Evolutionary conservation across 2,888 invertebrate species (phyloP).

Genomic region (Pyrochroa serraticornis): DNA sequence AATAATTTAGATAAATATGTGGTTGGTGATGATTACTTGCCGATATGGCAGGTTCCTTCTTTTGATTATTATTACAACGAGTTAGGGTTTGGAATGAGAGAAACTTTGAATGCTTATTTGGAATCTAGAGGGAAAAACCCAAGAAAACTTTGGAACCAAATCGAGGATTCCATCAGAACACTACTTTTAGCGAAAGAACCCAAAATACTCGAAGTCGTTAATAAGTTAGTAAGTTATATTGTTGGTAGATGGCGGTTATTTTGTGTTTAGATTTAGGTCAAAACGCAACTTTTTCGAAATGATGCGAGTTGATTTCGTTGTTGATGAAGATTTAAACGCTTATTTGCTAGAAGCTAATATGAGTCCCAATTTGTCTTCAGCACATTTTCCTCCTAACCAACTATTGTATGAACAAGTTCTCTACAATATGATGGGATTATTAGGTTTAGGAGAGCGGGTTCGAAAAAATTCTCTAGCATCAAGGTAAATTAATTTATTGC

Average conservation of each 20-base stretch:
- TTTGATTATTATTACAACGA: constrained; percentile 72
- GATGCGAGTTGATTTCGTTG: constrained; percentile 91
- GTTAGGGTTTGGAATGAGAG: constrained; percentile 83
- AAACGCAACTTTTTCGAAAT: constrained; percentile 87
- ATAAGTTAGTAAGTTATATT: constrained; percentile 43
- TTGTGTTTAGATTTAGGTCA: constrained; percentile 56
- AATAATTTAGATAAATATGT: constrained; percentile 86
- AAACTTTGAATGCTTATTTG: constrained; percentile 81
- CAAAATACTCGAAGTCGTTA: constrained; percentile 67
- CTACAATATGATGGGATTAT: constrained; percentile 79
- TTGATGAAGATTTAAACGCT: constrained; percentile 86
- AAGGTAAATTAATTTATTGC: constrained; percentile 50
- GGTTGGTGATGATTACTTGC: constrained; percentile 91
- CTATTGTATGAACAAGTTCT: constrained; percentile 91
- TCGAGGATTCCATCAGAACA: constrained; percentile 77
- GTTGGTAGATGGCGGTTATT: constrained; percentile 3
- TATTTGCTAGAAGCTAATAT: constrained; percentile 96
- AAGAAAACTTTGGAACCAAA: constrained; percentile 76
- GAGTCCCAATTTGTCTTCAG: constrained; percentile 96
- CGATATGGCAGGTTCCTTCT: constrained; percentile 90
- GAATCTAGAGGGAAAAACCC: constrained; percentile 73
- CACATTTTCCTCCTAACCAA: constrained; percentile 88
- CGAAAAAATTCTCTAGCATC: constrained; percentile 53
- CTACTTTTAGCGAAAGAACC: constrained; percentile 75
- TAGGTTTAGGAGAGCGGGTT: constrained; percentile 71